These are phyloP conservation scores for Cydia amplana DNA, from an alignment of 1,140 invertebrate genomes.

Conservation along the genomic window DNA sequence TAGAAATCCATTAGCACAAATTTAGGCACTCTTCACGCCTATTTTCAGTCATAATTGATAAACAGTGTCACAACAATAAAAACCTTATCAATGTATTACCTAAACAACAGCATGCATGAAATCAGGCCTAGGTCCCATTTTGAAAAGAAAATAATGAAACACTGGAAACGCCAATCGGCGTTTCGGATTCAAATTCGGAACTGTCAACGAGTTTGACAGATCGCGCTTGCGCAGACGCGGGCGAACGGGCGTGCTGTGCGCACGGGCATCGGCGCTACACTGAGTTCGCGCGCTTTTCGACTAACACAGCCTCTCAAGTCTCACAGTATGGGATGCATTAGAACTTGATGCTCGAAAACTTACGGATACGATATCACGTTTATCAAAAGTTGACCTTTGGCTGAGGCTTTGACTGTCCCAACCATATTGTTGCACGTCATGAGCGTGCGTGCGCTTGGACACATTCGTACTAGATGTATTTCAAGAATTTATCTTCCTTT, in stretches of 20 bases:
- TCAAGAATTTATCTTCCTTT: too few species aligned
- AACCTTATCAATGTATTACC: constrained; percentile 32
- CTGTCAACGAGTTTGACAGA: constrained; percentile 60
- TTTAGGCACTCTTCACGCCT: constrained; percentile 60
- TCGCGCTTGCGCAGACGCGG: constrained; percentile 56
- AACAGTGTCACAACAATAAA: constrained; percentile 43
- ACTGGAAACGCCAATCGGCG: constrained; percentile 46
- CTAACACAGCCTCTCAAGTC: constrained; percentile 55
- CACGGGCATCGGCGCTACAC: constrained; percentile 70
- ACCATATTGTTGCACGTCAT: background rate
- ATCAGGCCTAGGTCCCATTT: constrained; percentile 54
- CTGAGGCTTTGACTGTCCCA: background rate
- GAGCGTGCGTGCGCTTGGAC: background rate
- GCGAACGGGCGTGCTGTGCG: constrained; percentile 69
- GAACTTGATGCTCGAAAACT: constrained; percentile 51
- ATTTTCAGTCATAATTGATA: constrained; percentile 34
- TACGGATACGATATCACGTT: constrained; percentile 44
- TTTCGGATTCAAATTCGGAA: constrained; percentile 54
- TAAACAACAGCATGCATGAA: constrained; percentile 34
- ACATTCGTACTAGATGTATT: background rate
- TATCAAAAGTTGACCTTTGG: constrained; percentile 20
- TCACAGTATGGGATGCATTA: constrained; percentile 62
- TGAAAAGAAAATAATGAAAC: constrained; percentile 43
- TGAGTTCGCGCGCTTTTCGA: constrained; percentile 78
- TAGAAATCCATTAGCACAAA: constrained; percentile 72